phyloP scores from a whole-genome alignment of 1,140 invertebrate species.

The Cyphomyrmex costatus region DNA sequence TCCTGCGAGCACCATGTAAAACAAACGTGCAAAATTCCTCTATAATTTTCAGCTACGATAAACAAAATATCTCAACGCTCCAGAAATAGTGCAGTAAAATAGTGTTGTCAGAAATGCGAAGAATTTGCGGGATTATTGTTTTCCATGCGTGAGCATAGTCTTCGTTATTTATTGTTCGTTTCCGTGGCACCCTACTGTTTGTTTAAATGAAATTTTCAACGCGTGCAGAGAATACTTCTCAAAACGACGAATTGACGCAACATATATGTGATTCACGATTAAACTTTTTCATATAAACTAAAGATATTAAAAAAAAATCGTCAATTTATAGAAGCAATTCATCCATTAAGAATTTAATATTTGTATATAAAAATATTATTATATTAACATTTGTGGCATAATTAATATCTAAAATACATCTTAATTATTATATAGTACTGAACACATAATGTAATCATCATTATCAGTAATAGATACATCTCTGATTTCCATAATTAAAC shows the following conservation, averaged over 20 bases:
- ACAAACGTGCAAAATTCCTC: constrained; percentile 7
- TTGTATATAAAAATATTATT: background rate
- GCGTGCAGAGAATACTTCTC: background rate
- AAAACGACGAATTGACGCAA: background rate
- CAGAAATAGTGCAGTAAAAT: constrained; percentile 12
- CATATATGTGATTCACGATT: background rate
- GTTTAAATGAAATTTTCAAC: constrained; percentile 20
- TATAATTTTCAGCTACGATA: constrained; percentile 23
- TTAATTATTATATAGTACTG: background rate
- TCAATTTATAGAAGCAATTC: background rate
- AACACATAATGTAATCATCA: background rate
- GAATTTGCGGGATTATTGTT: constrained; percentile 22
- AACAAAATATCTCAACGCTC: constrained; percentile 42
- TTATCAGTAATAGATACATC: constrained; percentile 2
- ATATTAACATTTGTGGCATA: background rate
- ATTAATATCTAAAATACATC: background rate
- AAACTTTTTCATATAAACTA: background rate
- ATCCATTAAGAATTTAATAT: background rate
- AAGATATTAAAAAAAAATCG: background rate
- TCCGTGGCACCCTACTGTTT: constrained; percentile 2
- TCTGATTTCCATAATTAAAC: constrained; percentile 7
- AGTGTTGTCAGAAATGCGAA: constrained; percentile 17
- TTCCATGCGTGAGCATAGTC: constrained; percentile 2
- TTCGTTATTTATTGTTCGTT: constrained; percentile 50
- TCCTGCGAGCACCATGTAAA: background rate